These are phyloP conservation scores for Urechis unicinctus DNA, from an alignment of 2,888 invertebrate species.

Conservation along the genomic window DNA sequence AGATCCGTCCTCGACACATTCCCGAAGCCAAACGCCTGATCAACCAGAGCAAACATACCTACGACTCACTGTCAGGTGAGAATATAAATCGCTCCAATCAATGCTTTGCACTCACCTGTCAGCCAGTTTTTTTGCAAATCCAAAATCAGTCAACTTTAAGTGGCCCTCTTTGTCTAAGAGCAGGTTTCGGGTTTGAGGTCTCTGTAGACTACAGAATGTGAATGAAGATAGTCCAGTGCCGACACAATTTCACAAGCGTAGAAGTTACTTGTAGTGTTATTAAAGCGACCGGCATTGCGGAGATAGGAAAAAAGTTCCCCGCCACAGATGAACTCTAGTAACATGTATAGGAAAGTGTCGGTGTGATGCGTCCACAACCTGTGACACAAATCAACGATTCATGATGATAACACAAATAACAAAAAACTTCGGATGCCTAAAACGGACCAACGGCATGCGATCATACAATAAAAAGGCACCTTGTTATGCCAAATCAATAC, in stretches of 20 bases:
- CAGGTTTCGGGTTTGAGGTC: constrained; percentile 68
- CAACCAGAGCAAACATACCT: too few relatives aligned
- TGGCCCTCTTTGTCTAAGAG: constrained; percentile 88
- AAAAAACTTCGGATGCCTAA: too few relatives aligned
- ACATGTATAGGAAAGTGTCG: constrained; percentile 86
- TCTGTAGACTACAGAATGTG: constrained; percentile 55
- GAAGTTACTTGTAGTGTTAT: constrained; percentile 72
- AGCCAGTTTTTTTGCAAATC: constrained; percentile 88
- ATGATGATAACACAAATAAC: neutral
- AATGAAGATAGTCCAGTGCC: constrained; percentile 89
- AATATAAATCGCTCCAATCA: too few relatives aligned
- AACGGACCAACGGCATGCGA: too few relatives aligned
- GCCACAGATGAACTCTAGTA: constrained; percentile 89
- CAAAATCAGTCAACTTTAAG: constrained; percentile 95
- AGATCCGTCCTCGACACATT: too few relatives aligned
- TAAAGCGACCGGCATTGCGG: constrained; percentile 82
- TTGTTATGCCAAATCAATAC: too few relatives aligned
- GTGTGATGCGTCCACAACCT: constrained; percentile 91
- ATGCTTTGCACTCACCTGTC: too few relatives aligned
- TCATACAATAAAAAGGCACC: too few relatives aligned
- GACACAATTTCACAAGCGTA: constrained; percentile 91
- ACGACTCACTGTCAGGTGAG: too few relatives aligned
- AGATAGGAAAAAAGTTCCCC: constrained; percentile 95
- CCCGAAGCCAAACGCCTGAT: too few relatives aligned
- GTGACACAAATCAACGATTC: neutral